These are phyloP conservation scores for Lutjanus argentimaculatus DNA, from an alignment of 2,797 vertebrate genomes.

Conservation along the genomic window DNA sequence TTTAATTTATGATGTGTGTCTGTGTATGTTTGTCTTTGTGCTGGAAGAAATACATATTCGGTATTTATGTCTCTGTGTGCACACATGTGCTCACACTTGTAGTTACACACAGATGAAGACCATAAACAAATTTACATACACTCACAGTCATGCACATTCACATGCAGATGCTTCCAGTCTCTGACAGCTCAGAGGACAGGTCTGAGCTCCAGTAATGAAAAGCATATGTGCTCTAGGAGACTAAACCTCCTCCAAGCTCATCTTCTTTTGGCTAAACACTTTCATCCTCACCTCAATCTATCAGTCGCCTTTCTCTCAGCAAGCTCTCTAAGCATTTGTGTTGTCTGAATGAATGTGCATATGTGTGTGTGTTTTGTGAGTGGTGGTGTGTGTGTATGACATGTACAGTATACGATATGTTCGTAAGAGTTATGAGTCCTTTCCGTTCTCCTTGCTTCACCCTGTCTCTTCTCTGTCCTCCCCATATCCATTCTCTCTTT, in stretches of 20 bases:
- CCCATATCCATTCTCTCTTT: constrained; percentile 38
- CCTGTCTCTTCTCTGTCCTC: constrained; percentile 37
- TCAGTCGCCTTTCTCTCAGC: constrained; percentile 60
- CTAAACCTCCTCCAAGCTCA: constrained; percentile 72
- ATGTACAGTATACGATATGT: constrained; percentile 19
- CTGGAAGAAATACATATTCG: constrained; percentile 5
- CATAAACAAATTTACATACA: constrained; percentile 54
- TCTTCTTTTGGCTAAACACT: constrained; percentile 77
- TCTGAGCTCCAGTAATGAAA: constrained; percentile 79
- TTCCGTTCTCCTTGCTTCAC: constrained; percentile 37
- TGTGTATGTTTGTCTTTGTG: constrained; percentile 4
- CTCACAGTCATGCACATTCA: constrained; percentile 46
- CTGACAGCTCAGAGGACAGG: constrained; percentile 74
- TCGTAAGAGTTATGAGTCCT: constrained; percentile 38
- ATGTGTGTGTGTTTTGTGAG: constrained; percentile 16
- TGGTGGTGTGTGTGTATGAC: neutral
- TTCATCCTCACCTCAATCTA: constrained; percentile 70
- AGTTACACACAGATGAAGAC: constrained; percentile 50
- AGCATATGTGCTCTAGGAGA: constrained; percentile 81
- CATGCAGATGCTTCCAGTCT: constrained; percentile 66
- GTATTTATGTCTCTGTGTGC: constrained; percentile 6
- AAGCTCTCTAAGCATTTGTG: constrained; percentile 49
- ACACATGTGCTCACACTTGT: constrained; percentile 6
- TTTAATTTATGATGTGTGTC: constrained; percentile 4
- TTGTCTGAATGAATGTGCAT: constrained; percentile 23